Evolutionary conservation across 2,888 invertebrate species (phyloP).

Genomic region (Odontocolon sp.): DNA sequence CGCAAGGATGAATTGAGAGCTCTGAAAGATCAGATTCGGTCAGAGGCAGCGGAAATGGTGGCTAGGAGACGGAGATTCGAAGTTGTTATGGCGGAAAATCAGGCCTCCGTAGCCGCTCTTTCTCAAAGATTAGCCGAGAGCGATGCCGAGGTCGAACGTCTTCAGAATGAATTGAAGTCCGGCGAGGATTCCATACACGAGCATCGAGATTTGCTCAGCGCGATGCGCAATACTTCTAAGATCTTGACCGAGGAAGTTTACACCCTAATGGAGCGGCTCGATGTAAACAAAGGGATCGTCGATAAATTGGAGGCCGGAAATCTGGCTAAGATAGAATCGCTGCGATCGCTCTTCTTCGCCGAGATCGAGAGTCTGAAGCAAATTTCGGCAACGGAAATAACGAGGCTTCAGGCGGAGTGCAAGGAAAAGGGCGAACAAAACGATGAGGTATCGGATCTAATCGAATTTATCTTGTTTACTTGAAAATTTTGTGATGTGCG

Average conservation of each 20-base stretch:
- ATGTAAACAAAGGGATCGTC: conserved; percentile 69
- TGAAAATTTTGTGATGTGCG: not conserved
- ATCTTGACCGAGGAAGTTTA: conserved; percentile 72
- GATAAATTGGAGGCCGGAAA: conserved; percentile 72
- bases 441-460: conserved; percentile 66
- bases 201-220: conserved; percentile 70
- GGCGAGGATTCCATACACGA: conserved; percentile 71
- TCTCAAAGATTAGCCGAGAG: conserved; percentile 74
- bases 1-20: conserved; percentile 74
- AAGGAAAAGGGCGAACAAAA: conserved; percentile 67
- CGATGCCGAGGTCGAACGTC: conserved; percentile 74
- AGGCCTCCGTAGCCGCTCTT: conserved; percentile 75
- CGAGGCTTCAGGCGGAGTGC: conserved; percentile 67
- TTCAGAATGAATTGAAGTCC: conserved; percentile 72
- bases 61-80: conserved; percentile 74
- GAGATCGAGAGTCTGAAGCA: conserved; percentile 72
- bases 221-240: conserved; percentile 72
- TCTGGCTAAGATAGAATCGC: conserved; percentile 70
- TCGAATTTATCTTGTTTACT: conserved; percentile 2
- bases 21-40: conserved; percentile 76
- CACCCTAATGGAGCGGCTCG: conserved; percentile 70
- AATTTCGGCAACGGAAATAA: conserved; percentile 68
- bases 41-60: conserved; percentile 78
- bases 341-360: conserved; percentile 68
- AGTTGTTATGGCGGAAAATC: conserved; percentile 77